Evolutionary conservation across 2,888 invertebrate genomes (phyloP).

Genomic region (Abrostola triplasia): DNA sequence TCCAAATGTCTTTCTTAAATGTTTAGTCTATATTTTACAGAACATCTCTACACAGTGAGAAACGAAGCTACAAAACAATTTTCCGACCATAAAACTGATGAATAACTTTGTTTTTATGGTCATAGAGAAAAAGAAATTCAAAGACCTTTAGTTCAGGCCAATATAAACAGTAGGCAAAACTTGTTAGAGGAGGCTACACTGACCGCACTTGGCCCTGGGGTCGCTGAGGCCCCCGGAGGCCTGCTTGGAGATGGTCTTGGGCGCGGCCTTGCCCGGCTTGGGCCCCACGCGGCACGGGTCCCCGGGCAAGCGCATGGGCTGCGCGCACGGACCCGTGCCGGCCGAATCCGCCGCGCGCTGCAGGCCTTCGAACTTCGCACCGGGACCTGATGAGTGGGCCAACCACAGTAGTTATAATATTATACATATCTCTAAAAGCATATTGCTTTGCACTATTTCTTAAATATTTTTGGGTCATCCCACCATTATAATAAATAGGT

Average conservation of each 20-base stretch:
- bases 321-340: conserved; percentile 86
- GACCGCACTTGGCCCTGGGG: conserved; percentile 79
- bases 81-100: too few species aligned
- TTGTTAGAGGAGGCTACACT: conserved; percentile 18
- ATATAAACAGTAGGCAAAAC: not conserved
- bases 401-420: not conserved
- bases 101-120: too few species aligned
- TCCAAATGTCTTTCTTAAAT: not conserved
- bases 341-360: conserved; percentile 87
- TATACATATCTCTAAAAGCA: not conserved
- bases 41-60: too few species aligned
- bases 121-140: too few species aligned
- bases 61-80: too few species aligned
- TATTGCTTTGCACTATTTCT: too few species aligned
- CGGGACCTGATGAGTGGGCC: conserved; percentile 73
- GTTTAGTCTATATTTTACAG: too few species aligned
- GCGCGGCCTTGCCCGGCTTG: conserved; percentile 72
- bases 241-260: conserved; percentile 79
- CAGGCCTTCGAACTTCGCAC: conserved; percentile 88
- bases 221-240: conserved; percentile 65
- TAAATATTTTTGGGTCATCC: too few species aligned
- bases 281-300: conserved; percentile 88
- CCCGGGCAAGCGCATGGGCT: conserved; percentile 88
- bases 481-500: too few species aligned
- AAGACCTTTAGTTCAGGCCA: too few species aligned